Evolutionary conservation across 1,140 invertebrate genomes (phyloP).

Genomic region (Asbolus verrucosus): DNA sequence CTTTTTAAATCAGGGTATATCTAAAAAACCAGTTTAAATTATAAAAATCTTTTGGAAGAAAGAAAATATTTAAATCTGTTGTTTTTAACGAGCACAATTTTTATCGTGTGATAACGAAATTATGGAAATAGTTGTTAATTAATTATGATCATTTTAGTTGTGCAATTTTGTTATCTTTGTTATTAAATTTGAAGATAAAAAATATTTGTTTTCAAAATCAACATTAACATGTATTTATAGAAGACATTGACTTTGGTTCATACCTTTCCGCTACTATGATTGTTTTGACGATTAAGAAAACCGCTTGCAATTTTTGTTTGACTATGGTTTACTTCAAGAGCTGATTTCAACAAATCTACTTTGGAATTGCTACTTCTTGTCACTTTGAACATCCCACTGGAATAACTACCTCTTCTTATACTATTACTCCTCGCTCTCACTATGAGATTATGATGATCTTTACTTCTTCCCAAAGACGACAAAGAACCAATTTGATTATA

Average conservation of each 20-base stretch:
- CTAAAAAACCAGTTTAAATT: conserved; percentile 42
- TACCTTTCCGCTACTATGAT: conserved; percentile 47
- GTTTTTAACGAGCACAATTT: too few relatives aligned
- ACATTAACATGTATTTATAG: too few relatives aligned
- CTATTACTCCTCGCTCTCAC: conserved; percentile 65
- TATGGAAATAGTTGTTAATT: too few relatives aligned
- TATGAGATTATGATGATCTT: conserved; percentile 63
- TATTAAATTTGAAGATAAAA: too few relatives aligned
- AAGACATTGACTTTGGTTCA: too few relatives aligned
- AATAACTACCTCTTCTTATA: conserved; percentile 68
- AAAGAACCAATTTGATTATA: conserved; percentile 79
- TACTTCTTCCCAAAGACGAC: conserved; percentile 73
- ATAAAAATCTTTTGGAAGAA: too few relatives aligned
- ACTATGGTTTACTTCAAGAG: conserved; percentile 73
- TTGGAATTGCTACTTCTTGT: conserved; percentile 72
- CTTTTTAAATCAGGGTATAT: conserved; percentile 46
- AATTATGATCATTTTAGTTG: not conserved
- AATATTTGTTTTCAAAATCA: too few relatives aligned
- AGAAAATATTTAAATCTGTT: conserved; percentile 10
- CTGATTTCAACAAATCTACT: conserved; percentile 73
- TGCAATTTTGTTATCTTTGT: too few relatives aligned
- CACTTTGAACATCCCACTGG: conserved; percentile 52
- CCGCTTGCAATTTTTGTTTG: conserved; percentile 46
- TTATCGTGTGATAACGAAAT: too few relatives aligned
- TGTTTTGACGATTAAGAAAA: conserved; percentile 40